Percentiles rank a stretch among this genome's conserved stretches.
Evolutionary conservation across 2,113 vertebrate species (phyloP).

Genomic region (Eulemur rufifrons): DNA sequence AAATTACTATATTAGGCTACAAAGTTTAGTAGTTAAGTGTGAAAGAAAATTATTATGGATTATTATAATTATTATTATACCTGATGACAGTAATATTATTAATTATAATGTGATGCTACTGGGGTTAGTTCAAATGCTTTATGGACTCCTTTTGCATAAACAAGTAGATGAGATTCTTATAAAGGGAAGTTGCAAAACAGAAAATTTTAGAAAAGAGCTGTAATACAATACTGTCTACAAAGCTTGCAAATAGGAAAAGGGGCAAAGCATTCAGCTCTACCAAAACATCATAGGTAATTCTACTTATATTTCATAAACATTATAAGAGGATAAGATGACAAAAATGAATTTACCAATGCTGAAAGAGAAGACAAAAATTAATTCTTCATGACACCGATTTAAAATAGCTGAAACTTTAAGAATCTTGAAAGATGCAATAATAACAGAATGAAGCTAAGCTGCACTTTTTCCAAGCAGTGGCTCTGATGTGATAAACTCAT

Average conservation of each 20-base stretch:
- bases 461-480: neutral
- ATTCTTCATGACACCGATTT: neutral
- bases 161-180: neutral
- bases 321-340: neutral
- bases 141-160: neutral
- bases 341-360: neutral
- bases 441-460: neutral
- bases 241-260: neutral
- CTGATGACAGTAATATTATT: neutral
- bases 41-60: slow-evolving; percentile 5
- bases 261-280: neutral
- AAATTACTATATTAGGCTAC: neutral
- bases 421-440: neutral
- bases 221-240: neutral
- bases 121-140: slow-evolving; percentile 1
- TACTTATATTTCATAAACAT: neutral
- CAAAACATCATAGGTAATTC: neutral
- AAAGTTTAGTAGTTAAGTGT: neutral
- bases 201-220: neutral
- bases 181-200: neutral
- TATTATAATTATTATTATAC: neutral
- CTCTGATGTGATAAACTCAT: neutral
- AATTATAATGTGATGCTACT: neutral
- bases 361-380: neutral
- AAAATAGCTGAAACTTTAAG: slow-evolving; percentile 5